Base-by-base conservation (phyloP, 1,140 invertebrate species). In the Megalopta genalis region DNA sequence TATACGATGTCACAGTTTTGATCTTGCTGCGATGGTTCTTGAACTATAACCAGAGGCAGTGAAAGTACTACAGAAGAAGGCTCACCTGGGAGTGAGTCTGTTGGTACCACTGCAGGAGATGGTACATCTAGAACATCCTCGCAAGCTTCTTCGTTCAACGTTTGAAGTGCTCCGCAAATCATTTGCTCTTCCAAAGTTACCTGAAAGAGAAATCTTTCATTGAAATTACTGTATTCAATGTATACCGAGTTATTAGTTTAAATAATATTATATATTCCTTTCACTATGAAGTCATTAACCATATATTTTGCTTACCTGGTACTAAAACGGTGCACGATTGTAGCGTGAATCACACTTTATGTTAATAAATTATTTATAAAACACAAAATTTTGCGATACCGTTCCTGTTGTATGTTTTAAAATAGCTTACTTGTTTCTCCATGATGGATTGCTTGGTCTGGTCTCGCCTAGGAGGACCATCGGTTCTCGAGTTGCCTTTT, bases 111-210 rank as follows among this genome's bases (percentile, higher is more conserved):
- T 16, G 83, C 72, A 23, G 91, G 82, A 27, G 90, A 87, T 68
- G 92, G 92, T 87, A 94, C 94, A 70, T 95, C 94, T 71, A 97
- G 90, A 27, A 97, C 96, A 93, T 98, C 97, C 93, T 98, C 97
- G 90, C 96, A 95, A 0, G 97, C 97, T 92, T 98, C 97, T 93
- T 98, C 97, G 89, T 98, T 98, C 6, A 98, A 93, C 0, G 97
- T 97, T 92, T 98, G 97, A 49, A 98, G 91, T 1, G 97, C 97
- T 76, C 97, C 97, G 90, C 97, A 97, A 84, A 98, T 98, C 97
- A 98, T 97, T 92, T 98, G 97, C 89, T 98, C 97, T 92, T 98
- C 97, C 79, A 98, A 93, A 0, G 97, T 98, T 52, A 98, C 97
- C 97, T 98, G 84, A 37, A 87, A 88, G 21, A 87, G 52, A 7